Base-by-base conservation (phyloP, 2,888 invertebrate species). In the Melieria picta region DNA sequence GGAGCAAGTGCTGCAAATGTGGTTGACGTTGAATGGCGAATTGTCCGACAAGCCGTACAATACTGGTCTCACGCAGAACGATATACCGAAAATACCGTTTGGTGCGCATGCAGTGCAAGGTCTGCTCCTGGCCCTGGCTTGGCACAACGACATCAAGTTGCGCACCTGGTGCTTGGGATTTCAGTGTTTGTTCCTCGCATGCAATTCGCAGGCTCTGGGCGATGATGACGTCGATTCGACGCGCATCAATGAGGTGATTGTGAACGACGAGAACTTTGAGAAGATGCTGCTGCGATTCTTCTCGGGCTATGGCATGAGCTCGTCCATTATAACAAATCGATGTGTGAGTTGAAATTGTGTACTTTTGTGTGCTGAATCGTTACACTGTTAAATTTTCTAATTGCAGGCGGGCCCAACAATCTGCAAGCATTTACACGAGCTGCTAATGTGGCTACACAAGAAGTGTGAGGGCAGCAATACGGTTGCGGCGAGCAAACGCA, bases 1-100 rank as follows among this genome's bases (percentile, higher is more conserved):
- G 83, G 96, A 96, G 87, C 91, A 94, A 82, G 92, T 95, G 64
- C 88, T 96, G 52, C 93, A 95, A 77, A 88, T 96, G 77, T 97
- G 96, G 95, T 88, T 97, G 75, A 95, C 94, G 4, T 88, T 96
- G 74, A 95, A 95, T 90, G 89, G 93, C 57, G 87, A 87, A 74
- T 77, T 87, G 11, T 80, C 86, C 2, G 86, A 88, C 61, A 82
- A 88, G 64, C 82, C 86, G 0, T 86, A 84, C 61, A 84, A 87
- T 58, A 85, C 88, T n/a, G 89, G 89, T 56, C 90, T 91, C 75
- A 89, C 90, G 76, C 88, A 90, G 5, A 88, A 88, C 5, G 87
- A 90, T 57, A 87, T 89, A 60, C 93, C 93, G 1, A 88, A 90
- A 70, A 91, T 93, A 75, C 89, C 90, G 1, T 88, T 93, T 57